Base-by-base conservation (phyloP, 2,888 invertebrate genomes). In the Diplazon laetatorius region DNA sequence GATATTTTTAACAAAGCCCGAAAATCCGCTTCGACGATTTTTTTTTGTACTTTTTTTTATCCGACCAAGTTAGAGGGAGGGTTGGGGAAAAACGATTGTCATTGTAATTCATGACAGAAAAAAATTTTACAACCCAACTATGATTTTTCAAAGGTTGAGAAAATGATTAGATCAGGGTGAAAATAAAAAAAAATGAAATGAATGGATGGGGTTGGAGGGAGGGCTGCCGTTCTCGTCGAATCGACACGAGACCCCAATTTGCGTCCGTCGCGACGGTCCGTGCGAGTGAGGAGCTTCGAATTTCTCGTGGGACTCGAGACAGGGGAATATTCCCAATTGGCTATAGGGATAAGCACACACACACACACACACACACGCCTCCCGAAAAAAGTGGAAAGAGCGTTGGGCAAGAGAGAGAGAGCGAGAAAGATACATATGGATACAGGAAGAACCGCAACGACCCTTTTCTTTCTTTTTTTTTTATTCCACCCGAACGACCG, bases 401-500 rank as follows among this genome's bases (percentile, higher is more conserved):
- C 12, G 42, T n/a, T 2, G 42, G 42, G 4, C 9, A 20, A 22
- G 57, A 20, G 52, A 42, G 50, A 57, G 57, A 16, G 35, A 14
- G 10, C n/a, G 1, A 10, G 22, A 25, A 46, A 62, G 10, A 25
- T 5, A 46, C n/a, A 30, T n/a, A 30, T n/a, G 12, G 22, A 55
- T 35, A 35, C n/a, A 48, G 35, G 52, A n/a, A 52, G 44, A 42
- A 18, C 9, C 52, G 35, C n/a, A 55, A 55, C 59, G 66, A 63
- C 66, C 66, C 66, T 70, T 74, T 72, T n/a, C n/a, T n/a, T n/a
- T n/a, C n/a, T n/a, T n/a, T n/a, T n/a, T n/a, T n/a, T n/a, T n/a
- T n/a, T n/a, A n/a, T 76, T 76, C 70, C 71, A 57, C 59, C 39
- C 71, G 81, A 76, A 59, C 63, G 76, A 76, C 65, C 79, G 73